These are phyloP conservation scores for Leptinotarsa tumamoca DNA, from an alignment of 2,888 invertebrate genomes.

Conservation along the genomic window DNA sequence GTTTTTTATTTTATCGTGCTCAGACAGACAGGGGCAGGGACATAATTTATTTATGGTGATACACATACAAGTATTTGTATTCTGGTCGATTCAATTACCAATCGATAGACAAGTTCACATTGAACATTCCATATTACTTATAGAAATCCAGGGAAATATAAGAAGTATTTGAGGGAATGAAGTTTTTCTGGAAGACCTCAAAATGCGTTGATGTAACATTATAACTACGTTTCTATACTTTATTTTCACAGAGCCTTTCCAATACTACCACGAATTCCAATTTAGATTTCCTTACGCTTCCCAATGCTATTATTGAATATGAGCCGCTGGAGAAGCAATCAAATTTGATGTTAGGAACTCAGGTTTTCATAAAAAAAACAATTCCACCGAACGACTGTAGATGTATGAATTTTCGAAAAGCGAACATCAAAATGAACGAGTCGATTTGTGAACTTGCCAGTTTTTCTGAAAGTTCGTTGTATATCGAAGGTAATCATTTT, in stretches of 20 bases:
- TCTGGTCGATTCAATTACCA: too few relatives aligned
- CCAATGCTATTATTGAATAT: conserved; percentile 3
- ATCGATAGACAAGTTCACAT: neutral
- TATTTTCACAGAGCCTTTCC: neutral
- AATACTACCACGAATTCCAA: neutral
- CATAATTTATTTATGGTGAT: too few relatives aligned
- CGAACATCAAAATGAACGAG: neutral
- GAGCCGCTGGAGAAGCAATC: neutral
- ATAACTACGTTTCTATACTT: neutral
- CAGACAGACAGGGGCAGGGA: too few relatives aligned
- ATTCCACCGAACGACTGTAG: neutral
- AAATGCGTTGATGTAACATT: neutral
- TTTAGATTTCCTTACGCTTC: neutral
- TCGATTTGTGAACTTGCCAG: neutral
- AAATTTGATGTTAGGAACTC: neutral
- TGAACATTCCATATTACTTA: neutral
- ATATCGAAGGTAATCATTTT: too few relatives aligned
- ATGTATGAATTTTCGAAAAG: neutral
- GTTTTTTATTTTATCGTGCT: too few relatives aligned
- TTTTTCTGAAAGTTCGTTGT: too few relatives aligned
- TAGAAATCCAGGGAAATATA: neutral
- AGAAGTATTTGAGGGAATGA: neutral
- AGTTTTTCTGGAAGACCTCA: neutral
- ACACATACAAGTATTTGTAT: too few relatives aligned
- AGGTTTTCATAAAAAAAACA: neutral